Evolutionary conservation across 2,797 vertebrate genomes (phyloP).

Genomic region (Allobates femoralis): DNA sequence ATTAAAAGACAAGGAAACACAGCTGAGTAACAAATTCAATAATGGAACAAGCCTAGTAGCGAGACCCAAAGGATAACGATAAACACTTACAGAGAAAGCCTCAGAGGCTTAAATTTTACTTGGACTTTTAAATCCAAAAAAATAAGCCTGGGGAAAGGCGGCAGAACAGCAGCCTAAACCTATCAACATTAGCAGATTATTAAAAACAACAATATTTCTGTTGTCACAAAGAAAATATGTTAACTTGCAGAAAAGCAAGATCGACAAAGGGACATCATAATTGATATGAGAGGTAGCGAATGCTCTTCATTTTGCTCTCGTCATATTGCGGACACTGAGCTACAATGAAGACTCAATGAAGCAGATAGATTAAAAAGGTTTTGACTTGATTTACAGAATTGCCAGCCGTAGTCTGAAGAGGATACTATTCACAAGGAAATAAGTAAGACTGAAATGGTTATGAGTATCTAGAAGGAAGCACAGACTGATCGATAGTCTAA

Average conservation of each 20-base stretch:
- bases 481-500: neutral
- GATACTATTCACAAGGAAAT: neutral
- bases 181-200: conserved; percentile 30
- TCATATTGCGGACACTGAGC: neutral
- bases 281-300: neutral
- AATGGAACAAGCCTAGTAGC: conserved; percentile 46
- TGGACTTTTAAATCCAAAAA: conserved; percentile 37
- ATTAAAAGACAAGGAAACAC: conserved; percentile 51
- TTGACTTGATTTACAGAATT: neutral
- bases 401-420: neutral
- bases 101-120: conserved; percentile 10
- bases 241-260: conserved; percentile 19
- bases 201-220: conserved; percentile 37
- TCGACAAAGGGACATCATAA: neutral
- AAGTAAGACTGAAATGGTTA: neutral
- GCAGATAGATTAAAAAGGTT: neutral
- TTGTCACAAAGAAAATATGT: conserved; percentile 15
- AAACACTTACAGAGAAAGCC: conserved; percentile 47
- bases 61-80: conserved; percentile 53
- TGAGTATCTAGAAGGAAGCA: neutral
- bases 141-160: conserved; percentile 41
- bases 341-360: conserved; percentile 1
- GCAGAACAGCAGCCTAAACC: conserved; percentile 35
- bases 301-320: neutral
- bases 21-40: conserved; percentile 55